phyloP scores from a whole-genome alignment of 2,888 invertebrate genomes.

The Eucriotettix oculatus region DNA sequence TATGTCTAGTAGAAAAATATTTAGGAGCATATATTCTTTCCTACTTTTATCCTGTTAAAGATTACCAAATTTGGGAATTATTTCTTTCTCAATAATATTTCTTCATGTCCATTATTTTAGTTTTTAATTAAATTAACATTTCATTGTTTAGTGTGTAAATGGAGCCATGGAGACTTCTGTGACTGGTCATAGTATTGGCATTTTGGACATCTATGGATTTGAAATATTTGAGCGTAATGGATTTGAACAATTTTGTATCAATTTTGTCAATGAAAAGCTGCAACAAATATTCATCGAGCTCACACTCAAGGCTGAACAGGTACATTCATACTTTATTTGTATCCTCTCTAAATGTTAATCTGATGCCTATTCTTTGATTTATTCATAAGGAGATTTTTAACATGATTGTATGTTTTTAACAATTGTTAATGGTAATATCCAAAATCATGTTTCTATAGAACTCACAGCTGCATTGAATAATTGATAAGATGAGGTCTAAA shows the following conservation, averaged over 20 bases:
- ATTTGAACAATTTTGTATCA: slow-evolving; percentile 98
- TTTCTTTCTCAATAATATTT: neutral
- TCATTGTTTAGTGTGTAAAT: slow-evolving; percentile 36
- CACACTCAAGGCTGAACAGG: slow-evolving; percentile 50
- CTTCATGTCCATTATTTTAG: neutral
- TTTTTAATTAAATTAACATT: neutral
- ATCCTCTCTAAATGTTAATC: neutral
- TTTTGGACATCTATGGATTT: slow-evolving; percentile 96
- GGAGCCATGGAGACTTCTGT: slow-evolving; percentile 37
- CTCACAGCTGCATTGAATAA: no score
- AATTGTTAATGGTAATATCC: no score
- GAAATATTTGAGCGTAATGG: slow-evolving; percentile 95
- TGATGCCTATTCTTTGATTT: neutral
- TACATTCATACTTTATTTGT: slow-evolving; percentile 19
- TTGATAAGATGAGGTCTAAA: no score
- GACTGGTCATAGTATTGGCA: slow-evolving; percentile 45
- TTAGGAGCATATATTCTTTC: no score
- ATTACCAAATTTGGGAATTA: no score
- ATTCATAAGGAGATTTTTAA: no score
- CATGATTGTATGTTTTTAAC: no score
- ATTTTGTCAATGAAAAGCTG: slow-evolving; percentile 96
- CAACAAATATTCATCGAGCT: slow-evolving; percentile 82
- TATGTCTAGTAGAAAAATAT: no score
- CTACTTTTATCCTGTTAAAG: no score
- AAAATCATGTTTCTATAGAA: no score